Conservation (phyloP, 2,797 vertebrate genomes). For the Cryptoblepharus egeriae region DNA sequence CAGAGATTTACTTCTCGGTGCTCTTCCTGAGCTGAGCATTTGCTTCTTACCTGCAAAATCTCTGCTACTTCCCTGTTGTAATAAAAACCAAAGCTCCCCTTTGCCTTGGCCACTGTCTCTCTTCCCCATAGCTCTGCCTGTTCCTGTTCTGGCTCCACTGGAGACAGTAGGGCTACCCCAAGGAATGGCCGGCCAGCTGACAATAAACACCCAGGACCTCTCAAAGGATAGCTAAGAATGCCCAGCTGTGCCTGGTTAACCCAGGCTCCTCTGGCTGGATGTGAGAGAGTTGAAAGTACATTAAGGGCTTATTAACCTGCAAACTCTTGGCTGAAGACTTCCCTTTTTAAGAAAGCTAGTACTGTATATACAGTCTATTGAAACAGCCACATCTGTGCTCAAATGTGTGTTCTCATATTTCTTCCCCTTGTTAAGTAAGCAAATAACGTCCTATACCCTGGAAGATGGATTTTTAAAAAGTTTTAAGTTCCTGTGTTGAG, state of each 20-base stretch:
- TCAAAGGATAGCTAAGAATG: not conserved
- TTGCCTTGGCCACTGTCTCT: not conserved
- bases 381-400: too few species aligned
- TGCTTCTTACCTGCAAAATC: not conserved
- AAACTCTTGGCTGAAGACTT: not conserved
- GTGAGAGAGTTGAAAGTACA: not conserved
- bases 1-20: not conserved
- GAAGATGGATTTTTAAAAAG: not conserved
- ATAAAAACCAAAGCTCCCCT: too few species aligned
- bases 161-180: not conserved
- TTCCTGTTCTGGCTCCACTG: not conserved
- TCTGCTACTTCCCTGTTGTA: not conserved
- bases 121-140: not conserved
- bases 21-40: too few species aligned
- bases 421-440: not conserved
- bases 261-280: not conserved
- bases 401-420: not conserved
- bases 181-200: not conserved
- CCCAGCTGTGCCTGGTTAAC: not conserved
- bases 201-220: not conserved
- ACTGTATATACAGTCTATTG: too few species aligned
- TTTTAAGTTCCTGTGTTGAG: not conserved
- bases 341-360: not conserved
- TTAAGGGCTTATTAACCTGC: not conserved
- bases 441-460: not conserved